These are phyloP conservation scores for Euproctis similis DNA, from an alignment of 2,888 invertebrate genomes.

Conservation along the genomic window DNA sequence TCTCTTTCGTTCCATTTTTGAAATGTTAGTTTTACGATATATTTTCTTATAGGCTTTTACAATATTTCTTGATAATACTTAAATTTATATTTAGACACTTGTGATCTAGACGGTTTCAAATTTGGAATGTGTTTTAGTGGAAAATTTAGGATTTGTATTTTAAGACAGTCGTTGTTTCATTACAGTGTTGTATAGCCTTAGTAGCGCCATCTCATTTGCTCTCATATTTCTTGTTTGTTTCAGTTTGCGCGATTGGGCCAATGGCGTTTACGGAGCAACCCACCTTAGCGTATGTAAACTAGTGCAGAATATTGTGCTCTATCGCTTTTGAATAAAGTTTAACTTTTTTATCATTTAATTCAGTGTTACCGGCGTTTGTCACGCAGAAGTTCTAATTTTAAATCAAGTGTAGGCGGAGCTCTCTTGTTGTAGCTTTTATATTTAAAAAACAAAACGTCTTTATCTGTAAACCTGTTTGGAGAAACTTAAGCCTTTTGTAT, in stretches of 20 bases:
- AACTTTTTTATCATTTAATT: conserved; percentile 71
- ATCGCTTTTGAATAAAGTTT: conserved; percentile 68
- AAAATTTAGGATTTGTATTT: conserved; percentile 3
- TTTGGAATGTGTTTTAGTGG: conserved; percentile 6
- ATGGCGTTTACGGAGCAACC: conserved; percentile 72
- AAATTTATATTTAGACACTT: background rate
- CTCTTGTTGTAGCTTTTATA: conserved; percentile 65
- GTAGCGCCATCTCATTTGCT: conserved; percentile 58
- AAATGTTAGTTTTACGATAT: conserved; percentile 25
- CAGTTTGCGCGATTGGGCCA: conserved; percentile 69
- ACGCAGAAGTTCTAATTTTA: conserved; percentile 76
- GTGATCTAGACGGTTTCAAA: background rate
- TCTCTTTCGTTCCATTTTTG: conserved; percentile 41
- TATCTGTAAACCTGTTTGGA: conserved; percentile 70
- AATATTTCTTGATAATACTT: conserved; percentile 8
- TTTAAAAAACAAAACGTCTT: conserved; percentile 74
- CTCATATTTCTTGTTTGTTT: conserved; percentile 71
- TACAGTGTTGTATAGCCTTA: conserved; percentile 20
- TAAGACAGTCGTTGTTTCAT: conserved; percentile 15
- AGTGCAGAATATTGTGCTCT: conserved; percentile 67
- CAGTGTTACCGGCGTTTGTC: conserved; percentile 73
- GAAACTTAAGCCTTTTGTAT: conserved; percentile 74
- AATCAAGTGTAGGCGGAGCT: conserved; percentile 76
- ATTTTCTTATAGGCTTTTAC: conserved; percentile 19
- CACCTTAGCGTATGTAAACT: conserved; percentile 69